Conservation (phyloP, 92 coral and sea anemone species). For the Muricea muricata region DNA sequence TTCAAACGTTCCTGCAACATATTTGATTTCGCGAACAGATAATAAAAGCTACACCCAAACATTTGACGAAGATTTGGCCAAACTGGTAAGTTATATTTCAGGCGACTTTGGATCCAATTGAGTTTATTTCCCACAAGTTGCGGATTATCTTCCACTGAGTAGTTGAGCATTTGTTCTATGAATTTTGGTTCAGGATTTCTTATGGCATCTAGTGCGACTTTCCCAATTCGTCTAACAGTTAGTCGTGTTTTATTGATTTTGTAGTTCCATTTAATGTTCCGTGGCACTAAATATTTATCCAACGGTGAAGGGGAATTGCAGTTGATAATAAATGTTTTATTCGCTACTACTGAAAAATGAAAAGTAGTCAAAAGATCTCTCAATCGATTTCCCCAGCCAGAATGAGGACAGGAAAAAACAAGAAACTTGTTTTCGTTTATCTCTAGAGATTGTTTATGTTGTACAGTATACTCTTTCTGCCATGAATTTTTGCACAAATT, state of each 20-base stretch:
- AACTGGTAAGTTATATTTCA: neutral
- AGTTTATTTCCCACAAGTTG: neutral
- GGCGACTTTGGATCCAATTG: neutral
- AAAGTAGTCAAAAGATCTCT: slow-evolving; percentile 79
- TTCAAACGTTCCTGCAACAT: slow-evolving; percentile 58
- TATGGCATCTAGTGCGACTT: neutral
- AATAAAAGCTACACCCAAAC: slow-evolving; percentile 86
- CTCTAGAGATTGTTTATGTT: neutral
- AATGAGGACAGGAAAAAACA: neutral
- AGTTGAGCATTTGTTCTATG: neutral
- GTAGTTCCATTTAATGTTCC: slow-evolving; percentile 87
- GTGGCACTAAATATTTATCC: slow-evolving; percentile 74
- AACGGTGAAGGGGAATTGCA: slow-evolving; percentile 93
- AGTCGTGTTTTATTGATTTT: slow-evolving; percentile 2
- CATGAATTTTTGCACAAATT: neutral
- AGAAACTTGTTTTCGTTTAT: neutral
- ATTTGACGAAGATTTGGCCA: slow-evolving; percentile 57
- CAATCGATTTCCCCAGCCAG: slow-evolving; percentile 84
- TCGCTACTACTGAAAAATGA: slow-evolving; percentile 81
- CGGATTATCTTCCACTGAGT: neutral
- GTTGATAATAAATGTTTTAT: slow-evolving; percentile 82
- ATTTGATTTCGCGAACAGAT: slow-evolving; percentile 76
- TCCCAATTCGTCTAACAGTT: neutral
- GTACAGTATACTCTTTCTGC: neutral
- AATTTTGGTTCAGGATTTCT: neutral